Conservation (phyloP, 1,140 invertebrate species). For the Saccostrea glomerata region DNA sequence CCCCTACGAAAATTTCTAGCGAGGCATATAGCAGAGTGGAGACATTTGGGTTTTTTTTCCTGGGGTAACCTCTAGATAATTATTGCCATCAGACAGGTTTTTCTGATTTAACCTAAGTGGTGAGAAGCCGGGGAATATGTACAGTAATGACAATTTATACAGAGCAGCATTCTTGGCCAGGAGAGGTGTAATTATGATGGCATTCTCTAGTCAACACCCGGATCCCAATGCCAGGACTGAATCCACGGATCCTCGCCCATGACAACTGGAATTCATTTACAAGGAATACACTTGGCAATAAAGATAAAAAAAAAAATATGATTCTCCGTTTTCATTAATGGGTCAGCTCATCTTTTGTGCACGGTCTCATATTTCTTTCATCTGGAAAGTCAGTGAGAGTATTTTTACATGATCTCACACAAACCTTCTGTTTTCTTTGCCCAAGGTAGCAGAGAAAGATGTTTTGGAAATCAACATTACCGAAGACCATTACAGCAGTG, state of each 20-base stretch:
- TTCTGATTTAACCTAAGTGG: slow-evolving; percentile 31
- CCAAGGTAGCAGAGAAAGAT: not conserved
- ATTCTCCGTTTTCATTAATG: slow-evolving; percentile 1
- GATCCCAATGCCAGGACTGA: not conserved
- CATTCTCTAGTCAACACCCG: slow-evolving; percentile 19
- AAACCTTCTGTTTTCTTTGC: not conserved
- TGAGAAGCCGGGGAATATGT: not conserved
- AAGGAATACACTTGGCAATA: not conserved
- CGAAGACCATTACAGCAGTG: not conserved
- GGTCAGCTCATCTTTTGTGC: slow-evolving; percentile 1
- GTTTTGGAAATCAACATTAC: slow-evolving; percentile 17
- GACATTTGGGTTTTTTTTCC: not conserved
- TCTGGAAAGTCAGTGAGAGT: not conserved
- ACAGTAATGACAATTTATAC: slow-evolving; percentile 15
- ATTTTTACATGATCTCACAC: not conserved
- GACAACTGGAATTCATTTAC: slow-evolving; percentile 27
- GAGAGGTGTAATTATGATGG: slow-evolving; percentile 24
- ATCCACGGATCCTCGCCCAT: not conserved
- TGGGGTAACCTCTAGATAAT: not conserved
- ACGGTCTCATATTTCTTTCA: too few species aligned
- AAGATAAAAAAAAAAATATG: slow-evolving; percentile 2
- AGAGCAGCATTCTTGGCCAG: slow-evolving; percentile 1
- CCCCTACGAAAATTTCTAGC: not conserved
- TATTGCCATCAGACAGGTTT: slow-evolving; percentile 30
- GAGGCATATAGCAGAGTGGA: not conserved